Conservation (phyloP, 2,113 vertebrate species). For the Sigmodon hispidus region DNA sequence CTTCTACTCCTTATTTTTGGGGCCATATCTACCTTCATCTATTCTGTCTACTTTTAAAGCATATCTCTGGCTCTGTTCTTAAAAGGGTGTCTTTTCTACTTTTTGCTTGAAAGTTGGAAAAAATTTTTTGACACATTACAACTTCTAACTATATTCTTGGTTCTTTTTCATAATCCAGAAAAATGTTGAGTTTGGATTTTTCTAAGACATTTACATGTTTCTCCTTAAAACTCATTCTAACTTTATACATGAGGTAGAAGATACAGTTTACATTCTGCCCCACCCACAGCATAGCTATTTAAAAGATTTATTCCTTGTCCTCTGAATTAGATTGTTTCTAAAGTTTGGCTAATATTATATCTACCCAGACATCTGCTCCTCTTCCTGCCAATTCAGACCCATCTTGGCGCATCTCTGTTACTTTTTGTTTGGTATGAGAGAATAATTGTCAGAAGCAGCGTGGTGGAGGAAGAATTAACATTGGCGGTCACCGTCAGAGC, state of each 20-base stretch:
- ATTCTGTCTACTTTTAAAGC: background rate
- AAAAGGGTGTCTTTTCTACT: background rate
- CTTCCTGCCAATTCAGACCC: background rate
- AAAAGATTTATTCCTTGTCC: background rate
- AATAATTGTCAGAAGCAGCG: background rate
- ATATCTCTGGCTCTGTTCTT: background rate
- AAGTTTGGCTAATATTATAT: slow-evolving; percentile 18
- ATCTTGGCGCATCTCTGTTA: background rate
- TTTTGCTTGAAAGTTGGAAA: slow-evolving; percentile 37
- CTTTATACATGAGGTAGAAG: background rate
- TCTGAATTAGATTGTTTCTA: slow-evolving; percentile 39
- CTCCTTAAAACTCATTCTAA: background rate
- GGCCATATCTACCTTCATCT: background rate
- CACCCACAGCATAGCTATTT: background rate
- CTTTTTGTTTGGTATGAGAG: background rate
- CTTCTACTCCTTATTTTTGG: background rate
- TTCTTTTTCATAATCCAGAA: background rate
- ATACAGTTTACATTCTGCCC: background rate
- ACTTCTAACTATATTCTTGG: background rate
- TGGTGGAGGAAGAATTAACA: background rate
- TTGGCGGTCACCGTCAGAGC: background rate
- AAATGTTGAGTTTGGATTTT: background rate
- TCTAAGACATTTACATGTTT: slow-evolving; percentile 26
- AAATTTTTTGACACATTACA: background rate
- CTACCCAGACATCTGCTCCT: background rate